These are phyloP conservation scores for Brenthis ino DNA, from an alignment of 2,888 invertebrate genomes.

Conservation along the genomic window DNA sequence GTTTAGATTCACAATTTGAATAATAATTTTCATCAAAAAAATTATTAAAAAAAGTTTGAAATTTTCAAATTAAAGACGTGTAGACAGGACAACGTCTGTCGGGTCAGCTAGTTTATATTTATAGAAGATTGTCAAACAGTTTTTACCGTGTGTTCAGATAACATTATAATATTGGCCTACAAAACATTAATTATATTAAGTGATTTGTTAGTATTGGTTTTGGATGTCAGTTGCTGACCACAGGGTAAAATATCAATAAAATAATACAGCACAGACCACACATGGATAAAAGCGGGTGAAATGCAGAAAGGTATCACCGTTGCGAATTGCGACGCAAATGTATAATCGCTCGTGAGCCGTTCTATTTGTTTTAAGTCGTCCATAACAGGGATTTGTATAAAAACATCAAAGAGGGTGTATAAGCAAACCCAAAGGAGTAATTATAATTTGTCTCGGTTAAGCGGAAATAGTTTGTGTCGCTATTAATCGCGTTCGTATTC, in stretches of 20 bases:
- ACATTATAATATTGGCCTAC: neutral
- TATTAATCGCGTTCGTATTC: slow-evolving; percentile 73
- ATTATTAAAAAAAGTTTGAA: no score
- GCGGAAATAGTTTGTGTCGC: slow-evolving; percentile 80
- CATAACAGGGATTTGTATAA: slow-evolving; percentile 77
- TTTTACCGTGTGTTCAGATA: neutral
- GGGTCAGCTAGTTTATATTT: no score
- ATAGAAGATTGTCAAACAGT: no score
- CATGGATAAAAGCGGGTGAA: slow-evolving; percentile 68
- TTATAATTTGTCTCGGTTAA: slow-evolving; percentile 79
- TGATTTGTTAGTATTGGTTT: slow-evolving; percentile 1
- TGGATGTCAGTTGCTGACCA: slow-evolving; percentile 61
- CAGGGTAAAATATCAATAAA: slow-evolving; percentile 51
- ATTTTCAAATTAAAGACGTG: no score
- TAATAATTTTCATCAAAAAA: no score
- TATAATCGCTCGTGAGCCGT: slow-evolving; percentile 76
- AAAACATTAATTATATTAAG: slow-evolving; percentile 5
- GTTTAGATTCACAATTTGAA: no score
- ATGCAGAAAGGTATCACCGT: slow-evolving; percentile 77
- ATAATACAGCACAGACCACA: slow-evolving; percentile 70
- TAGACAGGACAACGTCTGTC: no score
- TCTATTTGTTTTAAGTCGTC: slow-evolving; percentile 81
- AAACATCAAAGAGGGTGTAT: slow-evolving; percentile 80
- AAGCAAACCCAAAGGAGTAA: slow-evolving; percentile 76
- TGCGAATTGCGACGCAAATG: slow-evolving; percentile 78